Conservation (phyloP, 1,140 invertebrate genomes). For the Alviniconcha marisindica region DNA sequence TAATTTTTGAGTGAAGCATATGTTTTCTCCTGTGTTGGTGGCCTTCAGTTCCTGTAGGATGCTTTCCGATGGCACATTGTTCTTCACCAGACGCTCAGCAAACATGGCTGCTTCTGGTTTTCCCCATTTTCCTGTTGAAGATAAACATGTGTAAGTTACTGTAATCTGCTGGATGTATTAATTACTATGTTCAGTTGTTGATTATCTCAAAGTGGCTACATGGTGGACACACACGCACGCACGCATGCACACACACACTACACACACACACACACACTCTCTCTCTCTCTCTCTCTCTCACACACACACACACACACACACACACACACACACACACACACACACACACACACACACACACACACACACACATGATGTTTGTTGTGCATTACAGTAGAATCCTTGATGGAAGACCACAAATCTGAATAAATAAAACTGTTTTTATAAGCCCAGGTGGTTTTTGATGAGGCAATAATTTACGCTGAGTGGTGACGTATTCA, state of each 20-base stretch:
- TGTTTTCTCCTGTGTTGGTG: slow-evolving; percentile 68
- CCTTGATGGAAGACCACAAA: neutral
- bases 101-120: slow-evolving; percentile 64
- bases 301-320: slow-evolving; percentile 2
- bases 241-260: neutral
- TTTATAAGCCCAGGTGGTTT: too few species aligned
- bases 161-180: neutral
- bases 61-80: slow-evolving; percentile 24
- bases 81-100: slow-evolving; percentile 50
- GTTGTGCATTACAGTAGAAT: neutral
- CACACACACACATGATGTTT: neutral
- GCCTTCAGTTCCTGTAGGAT: slow-evolving; percentile 48
- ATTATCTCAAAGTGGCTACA: too few species aligned
- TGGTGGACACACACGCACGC: neutral
- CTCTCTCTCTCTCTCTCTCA: neutral
- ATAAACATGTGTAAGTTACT: neutral
- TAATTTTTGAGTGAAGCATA: slow-evolving; percentile 55
- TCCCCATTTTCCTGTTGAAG: neutral
- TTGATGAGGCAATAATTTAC: too few species aligned
- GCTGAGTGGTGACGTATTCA: too few species aligned
- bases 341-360: neutral
- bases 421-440: neutral
- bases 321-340: neutral
- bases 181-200: neutral
- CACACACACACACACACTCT: slow-evolving; percentile 3